Evolutionary conservation across 1,140 invertebrate species (phyloP).

Genomic region (Pinna nobilis): DNA sequence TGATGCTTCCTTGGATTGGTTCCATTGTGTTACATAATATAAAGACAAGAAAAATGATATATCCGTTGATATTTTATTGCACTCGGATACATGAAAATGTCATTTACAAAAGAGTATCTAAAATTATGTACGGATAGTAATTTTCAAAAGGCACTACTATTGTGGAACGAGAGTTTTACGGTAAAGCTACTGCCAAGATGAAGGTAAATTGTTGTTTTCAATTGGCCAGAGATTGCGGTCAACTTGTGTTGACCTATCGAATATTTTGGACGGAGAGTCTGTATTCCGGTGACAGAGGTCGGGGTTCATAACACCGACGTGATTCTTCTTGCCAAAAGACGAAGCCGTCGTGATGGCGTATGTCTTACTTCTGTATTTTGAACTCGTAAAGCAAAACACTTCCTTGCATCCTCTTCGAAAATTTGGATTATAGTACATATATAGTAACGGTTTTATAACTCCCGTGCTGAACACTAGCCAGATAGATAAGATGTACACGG

Average conservation of each 20-base stretch:
- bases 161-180: no score
- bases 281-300: neutral
- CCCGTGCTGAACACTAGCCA: slow-evolving; percentile 42
- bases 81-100: no score
- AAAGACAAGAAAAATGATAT: no score
- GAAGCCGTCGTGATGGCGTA: slow-evolving; percentile 66
- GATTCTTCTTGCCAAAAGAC: slow-evolving; percentile 59
- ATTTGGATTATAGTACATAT: slow-evolving; percentile 65
- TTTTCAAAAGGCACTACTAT: no score
- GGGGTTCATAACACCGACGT: slow-evolving; percentile 54
- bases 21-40: no score
- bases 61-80: no score
- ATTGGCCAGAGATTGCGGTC: slow-evolving; percentile 55
- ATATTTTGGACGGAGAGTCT: slow-evolving; percentile 33
- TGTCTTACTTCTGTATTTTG: slow-evolving; percentile 62
- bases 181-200: slow-evolving; percentile 2
- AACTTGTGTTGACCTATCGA: slow-evolving; percentile 45
- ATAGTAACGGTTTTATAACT: slow-evolving; percentile 57
- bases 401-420: slow-evolving; percentile 67
- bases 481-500: slow-evolving; percentile 42
- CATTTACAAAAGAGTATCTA: no score
- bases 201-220: slow-evolving; percentile 8
- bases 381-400: slow-evolving; percentile 67
- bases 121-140: no score
- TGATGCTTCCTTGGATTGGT: no score